A percentile compares a stretch with the other conserved stretches of the same genome.
phyloP scores from a whole-genome alignment of 2,888 invertebrate species.

The Drosophila anceps region DNA sequence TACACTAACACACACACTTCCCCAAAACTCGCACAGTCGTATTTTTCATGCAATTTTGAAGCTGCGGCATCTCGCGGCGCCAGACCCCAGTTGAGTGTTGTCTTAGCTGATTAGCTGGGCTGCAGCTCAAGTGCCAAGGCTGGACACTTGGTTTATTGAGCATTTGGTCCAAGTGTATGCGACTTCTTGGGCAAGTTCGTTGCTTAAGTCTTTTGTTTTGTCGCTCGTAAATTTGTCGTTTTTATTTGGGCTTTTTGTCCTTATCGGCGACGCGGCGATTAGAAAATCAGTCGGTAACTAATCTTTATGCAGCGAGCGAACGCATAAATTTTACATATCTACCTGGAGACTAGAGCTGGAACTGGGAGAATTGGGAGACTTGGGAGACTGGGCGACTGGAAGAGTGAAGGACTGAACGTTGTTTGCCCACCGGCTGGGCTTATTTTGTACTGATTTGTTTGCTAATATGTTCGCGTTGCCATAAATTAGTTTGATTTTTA shows the following conservation, averaged over 20 bases:
- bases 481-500: slow-evolving; percentile 79
- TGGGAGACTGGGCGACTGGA: neutral
- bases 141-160: slow-evolving; percentile 13
- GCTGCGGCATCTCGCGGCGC: slow-evolving; percentile 70
- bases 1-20: slow-evolving; percentile 14
- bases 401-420: neutral
- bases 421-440: slow-evolving; percentile 64
- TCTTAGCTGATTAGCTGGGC: slow-evolving; percentile 75
- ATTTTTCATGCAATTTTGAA: slow-evolving; percentile 74
- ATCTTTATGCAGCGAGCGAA: slow-evolving; percentile 78
- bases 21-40: slow-evolving; percentile 19
- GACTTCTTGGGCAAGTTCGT: slow-evolving; percentile 55
- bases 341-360: neutral
- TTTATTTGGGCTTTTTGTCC: slow-evolving; percentile 72
- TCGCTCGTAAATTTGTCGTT: slow-evolving; percentile 66
- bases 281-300: slow-evolving; percentile 76
- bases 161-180: neutral
- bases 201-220: slow-evolving; percentile 68
- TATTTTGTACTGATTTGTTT: slow-evolving; percentile 83
- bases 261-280: slow-evolving; percentile 71
- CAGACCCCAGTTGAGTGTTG: slow-evolving; percentile 62
- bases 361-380: too few species aligned
- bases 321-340: slow-evolving; percentile 70
- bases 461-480: slow-evolving; percentile 81
- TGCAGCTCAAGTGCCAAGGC: slow-evolving; percentile 21